Evolutionary conservation across 2,797 vertebrate genomes (phyloP).

Genomic region (Pogonophryne albipinna): DNA sequence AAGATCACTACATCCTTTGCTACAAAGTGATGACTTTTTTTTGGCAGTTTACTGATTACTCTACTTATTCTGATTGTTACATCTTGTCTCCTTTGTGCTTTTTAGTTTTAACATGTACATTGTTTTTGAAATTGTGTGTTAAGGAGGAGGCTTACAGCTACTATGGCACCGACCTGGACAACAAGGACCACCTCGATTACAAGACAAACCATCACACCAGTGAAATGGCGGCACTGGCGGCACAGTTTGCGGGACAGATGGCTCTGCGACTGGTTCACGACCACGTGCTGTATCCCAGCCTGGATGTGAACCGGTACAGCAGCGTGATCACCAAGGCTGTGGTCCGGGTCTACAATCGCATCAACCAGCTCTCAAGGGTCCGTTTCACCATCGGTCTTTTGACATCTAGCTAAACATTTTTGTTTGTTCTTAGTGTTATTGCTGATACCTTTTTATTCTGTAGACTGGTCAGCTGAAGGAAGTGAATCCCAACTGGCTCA

Average conservation of each 20-base stretch:
- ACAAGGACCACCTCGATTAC: conserved; percentile 56
- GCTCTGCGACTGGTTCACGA: conserved; percentile 89
- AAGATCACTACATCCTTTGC: background rate
- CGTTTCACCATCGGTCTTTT: background rate
- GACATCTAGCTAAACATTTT: background rate
- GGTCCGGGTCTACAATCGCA: accelerated
- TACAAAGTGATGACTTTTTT: background rate
- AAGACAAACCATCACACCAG: conserved; percentile 43
- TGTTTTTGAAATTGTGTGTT: background rate
- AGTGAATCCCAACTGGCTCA: conserved; percentile 86
- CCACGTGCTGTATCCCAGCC: conserved; percentile 77
- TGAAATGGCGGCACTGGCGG: conserved; percentile 67
- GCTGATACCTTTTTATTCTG: background rate
- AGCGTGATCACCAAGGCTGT: conserved; percentile 35
- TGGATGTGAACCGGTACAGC: conserved; percentile 86
- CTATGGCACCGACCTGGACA: conserved; percentile 87
- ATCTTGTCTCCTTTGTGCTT: background rate
- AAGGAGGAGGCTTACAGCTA: conserved; percentile 77
- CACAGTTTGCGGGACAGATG: conserved; percentile 89
- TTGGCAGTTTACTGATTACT: background rate
- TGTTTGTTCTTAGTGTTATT: background rate
- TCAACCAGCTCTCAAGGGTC: conserved; percentile 50
- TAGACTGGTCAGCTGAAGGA: conserved; percentile 62
- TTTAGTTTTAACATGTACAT: background rate
- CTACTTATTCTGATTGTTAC: background rate